These are phyloP conservation scores for Melanaphis sacchari DNA, from an alignment of 1,140 invertebrate species.

Conservation along the genomic window DNA sequence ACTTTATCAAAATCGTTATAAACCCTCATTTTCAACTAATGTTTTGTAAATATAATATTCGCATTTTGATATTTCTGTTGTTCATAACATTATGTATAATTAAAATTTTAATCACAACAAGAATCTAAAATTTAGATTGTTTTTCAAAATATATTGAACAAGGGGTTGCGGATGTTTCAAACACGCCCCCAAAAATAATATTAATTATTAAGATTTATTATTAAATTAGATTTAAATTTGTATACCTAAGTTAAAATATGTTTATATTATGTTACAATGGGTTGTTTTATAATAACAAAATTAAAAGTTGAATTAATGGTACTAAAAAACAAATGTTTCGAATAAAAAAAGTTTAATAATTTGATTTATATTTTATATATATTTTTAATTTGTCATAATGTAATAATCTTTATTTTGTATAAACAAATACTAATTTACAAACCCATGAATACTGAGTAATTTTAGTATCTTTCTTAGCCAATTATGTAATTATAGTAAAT, in stretches of 20 bases:
- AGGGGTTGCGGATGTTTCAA: neutral
- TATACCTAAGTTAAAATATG: neutral
- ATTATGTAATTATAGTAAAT: neutral
- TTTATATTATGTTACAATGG: neutral
- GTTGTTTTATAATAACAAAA: neutral
- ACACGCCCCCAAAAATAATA: neutral
- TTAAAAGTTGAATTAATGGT: neutral
- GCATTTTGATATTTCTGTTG: neutral
- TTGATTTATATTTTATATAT: neutral
- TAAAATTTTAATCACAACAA: neutral
- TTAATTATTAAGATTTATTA: neutral
- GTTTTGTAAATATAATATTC: conserved; percentile 5
- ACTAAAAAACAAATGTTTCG: neutral
- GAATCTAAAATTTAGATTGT: neutral
- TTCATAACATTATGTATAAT: neutral
- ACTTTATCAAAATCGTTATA: neutral
- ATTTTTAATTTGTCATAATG: neutral
- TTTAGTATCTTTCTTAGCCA: neutral
- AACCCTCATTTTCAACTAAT: neutral
- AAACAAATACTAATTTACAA: neutral
- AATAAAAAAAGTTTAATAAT: neutral
- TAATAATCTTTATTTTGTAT: too few species aligned
- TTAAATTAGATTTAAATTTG: conserved; percentile 12
- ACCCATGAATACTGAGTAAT: neutral
- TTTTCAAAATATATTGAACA: neutral